Evolutionary conservation across 2,888 invertebrate genomes (phyloP).

Genomic region (Drepanosiphum platanoidis): DNA sequence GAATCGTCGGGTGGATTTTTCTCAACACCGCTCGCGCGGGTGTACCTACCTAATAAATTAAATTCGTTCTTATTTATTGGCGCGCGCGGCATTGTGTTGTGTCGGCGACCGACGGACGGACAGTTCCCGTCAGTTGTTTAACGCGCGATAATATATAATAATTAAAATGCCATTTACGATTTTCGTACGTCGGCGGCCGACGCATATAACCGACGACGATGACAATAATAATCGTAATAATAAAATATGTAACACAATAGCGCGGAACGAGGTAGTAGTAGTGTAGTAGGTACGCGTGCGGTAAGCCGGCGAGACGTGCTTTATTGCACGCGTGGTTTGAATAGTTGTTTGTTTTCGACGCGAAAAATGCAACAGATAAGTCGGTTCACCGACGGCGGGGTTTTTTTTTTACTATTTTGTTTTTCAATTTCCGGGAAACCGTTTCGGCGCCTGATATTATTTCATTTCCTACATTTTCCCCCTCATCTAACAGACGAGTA

Average conservation of each 20-base stretch:
- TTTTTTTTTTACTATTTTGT: not conserved
- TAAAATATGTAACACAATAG: not conserved
- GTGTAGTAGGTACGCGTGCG: not conserved
- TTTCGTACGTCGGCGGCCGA: not conserved
- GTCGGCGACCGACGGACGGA: not conserved
- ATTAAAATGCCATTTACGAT: conserved; percentile 46
- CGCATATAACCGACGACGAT: not conserved
- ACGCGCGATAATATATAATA: not conserved
- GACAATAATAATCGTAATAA: not conserved
- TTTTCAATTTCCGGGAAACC: not conserved
- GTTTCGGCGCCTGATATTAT: not conserved
- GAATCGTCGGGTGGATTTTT: not conserved
- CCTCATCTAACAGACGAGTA: not conserved
- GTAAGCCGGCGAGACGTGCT: not conserved
- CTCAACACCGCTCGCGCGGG: not conserved
- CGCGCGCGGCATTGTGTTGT: not conserved
- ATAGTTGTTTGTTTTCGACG: not conserved
- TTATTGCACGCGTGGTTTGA: not conserved
- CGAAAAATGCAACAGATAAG: conserved; percentile 1
- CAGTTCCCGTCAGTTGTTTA: not conserved
- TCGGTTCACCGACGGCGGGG: not conserved
- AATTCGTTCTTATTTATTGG: no score
- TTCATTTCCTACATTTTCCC: not conserved
- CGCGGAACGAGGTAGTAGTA: not conserved
- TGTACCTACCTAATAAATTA: not conserved